phyloP scores from a whole-genome alignment of 2,888 invertebrate species.

The Conchocele bisecta region DNA sequence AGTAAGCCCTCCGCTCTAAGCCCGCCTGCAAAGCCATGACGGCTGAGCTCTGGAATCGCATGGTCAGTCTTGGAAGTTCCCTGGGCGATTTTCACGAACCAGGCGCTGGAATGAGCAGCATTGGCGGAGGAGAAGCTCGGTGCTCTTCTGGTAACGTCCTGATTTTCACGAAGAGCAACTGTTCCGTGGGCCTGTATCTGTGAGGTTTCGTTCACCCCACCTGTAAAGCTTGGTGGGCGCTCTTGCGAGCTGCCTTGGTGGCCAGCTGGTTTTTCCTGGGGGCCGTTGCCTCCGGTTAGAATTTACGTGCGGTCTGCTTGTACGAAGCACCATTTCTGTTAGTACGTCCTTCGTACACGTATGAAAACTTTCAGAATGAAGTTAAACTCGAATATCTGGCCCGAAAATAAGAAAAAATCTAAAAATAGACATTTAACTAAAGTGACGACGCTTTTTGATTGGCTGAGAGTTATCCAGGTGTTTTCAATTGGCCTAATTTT shows the following conservation, averaged over 20 bases:
- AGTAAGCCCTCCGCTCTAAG: conserved; percentile 79
- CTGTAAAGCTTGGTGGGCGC: conserved; percentile 83
- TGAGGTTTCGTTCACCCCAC: conserved; percentile 83
- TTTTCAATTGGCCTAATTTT: too few species aligned
- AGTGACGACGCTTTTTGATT: too few species aligned
- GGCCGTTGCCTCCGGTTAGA: conserved; percentile 83
- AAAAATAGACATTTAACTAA: too few species aligned
- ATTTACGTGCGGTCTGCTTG: conserved; percentile 83
- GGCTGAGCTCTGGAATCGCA: conserved; percentile 82
- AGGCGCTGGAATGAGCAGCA: conserved; percentile 82
- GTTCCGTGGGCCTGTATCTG: conserved; percentile 83
- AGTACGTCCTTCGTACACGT: too few species aligned
- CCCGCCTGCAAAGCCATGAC: conserved; percentile 70
- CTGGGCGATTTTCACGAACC: conserved; percentile 83
- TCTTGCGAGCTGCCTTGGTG: conserved; percentile 82
- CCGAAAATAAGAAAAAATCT: too few species aligned
- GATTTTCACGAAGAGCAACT: conserved; percentile 83
- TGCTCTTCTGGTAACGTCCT: conserved; percentile 83
- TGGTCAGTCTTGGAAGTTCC: conserved; percentile 83
- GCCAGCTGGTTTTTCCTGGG: conserved; percentile 83
- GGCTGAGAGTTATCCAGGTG: too few species aligned
- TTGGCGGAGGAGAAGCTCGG: conserved; percentile 82
- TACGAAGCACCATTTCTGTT: too few species aligned
- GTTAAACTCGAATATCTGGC: too few species aligned
- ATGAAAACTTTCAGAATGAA: too few species aligned